phyloP scores from a whole-genome alignment of 2,888 invertebrate species.

The Rhamnusium bicolor region DNA sequence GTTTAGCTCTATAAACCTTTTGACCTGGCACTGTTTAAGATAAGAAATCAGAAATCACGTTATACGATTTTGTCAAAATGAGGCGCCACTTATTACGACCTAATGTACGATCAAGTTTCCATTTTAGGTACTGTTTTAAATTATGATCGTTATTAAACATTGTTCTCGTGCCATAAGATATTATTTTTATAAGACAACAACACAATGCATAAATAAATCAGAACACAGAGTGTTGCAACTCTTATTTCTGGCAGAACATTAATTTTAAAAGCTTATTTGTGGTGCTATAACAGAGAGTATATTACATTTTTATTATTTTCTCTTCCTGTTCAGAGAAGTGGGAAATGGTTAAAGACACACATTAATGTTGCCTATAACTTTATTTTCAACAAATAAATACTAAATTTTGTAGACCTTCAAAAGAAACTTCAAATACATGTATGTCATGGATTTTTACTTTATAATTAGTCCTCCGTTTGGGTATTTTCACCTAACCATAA shows the following conservation, averaged over 20 bases:
- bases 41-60: background rate
- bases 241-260: background rate
- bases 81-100: constrained; percentile 1
- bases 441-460: too few relatives aligned
- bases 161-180: background rate
- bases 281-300: background rate
- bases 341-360: background rate
- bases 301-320: background rate
- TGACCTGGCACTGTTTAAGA: background rate
- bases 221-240: background rate
- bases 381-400: too few relatives aligned
- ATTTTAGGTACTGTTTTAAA: background rate
- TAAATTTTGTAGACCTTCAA: too few relatives aligned
- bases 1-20: too few relatives aligned
- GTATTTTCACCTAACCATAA: too few relatives aligned
- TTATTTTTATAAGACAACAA: constrained; percentile 2
- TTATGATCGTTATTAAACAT: background rate
- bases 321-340: background rate
- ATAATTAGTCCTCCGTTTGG: too few relatives aligned
- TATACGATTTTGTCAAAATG: background rate
- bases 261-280: background rate
- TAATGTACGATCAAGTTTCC: background rate
- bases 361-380: background rate
- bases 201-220: background rate
- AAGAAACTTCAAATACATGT: too few relatives aligned